Base-by-base conservation (phyloP, 2,113 vertebrate genomes). In the Ptilorrhoa leucosticta region DNA sequence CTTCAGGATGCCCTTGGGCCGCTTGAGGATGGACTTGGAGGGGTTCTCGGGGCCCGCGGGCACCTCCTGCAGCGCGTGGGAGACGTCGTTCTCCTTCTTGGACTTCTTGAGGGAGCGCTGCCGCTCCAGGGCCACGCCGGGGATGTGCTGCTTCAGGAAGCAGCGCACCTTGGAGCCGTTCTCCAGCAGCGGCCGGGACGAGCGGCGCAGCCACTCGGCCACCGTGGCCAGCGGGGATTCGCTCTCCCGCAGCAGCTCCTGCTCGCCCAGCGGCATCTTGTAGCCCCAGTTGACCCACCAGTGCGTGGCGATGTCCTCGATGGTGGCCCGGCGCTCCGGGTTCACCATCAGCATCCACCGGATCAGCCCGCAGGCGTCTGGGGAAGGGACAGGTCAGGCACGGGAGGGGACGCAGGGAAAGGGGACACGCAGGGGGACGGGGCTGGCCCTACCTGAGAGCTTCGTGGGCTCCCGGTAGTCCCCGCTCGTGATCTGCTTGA, bases 271-370 rank as follows among this genome's bases (percentile, higher is more conserved):
- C 0, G 98, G 97, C 83, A 93, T 90, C 68, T 91, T 96, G 77
- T 99, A 99, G 80, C 99, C 99, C 99, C 99, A 99, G 97, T 99
- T 99, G 57, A 99, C 98, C 99, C 99, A 99, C 99, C 99, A 99
- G 93, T 99, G 99, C 15, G 98, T 98, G 28, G 98, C 98, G 4
- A 99, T 99, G 81, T 99, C 99, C 86, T 99, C 99, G n/a, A 99
- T 96, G 22, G 98, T 99, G 68, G 99, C 99, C 35, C 99, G 98
- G 45, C 99, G 98, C 63, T 98, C 99, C 0, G 99, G 99, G 97
- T 99, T 99, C 84, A 99, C 99, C 99, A 99, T 99, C 65, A 99
- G 91, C 96, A 99, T 99, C 99, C 99, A 99, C 1, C 99, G 99
- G 97, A 99, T 99, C 24, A 99, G 98, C 76, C 99, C 99, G 33